Conservation (phyloP, 2,113 vertebrate species). For the Salvelinus fontinalis region DNA sequence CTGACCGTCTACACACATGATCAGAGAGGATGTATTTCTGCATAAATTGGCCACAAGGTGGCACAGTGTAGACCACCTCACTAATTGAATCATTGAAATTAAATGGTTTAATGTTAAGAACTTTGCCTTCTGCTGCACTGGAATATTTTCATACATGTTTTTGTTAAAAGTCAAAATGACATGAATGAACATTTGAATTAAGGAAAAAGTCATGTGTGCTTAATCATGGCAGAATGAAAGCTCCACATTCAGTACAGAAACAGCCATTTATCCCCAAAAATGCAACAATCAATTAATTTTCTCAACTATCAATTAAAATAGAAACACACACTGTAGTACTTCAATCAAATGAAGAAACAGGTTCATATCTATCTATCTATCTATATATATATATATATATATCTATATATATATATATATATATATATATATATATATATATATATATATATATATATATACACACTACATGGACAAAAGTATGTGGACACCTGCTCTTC, state of each 20-base stretch:
- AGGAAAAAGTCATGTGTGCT: background rate
- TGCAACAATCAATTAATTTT: background rate
- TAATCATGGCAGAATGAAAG: background rate
- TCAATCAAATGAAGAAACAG: too few relatives aligned
- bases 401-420: too few relatives aligned
- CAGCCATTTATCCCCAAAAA: too few relatives aligned
- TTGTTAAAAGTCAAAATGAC: background rate
- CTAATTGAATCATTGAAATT: background rate
- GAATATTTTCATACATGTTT: background rate
- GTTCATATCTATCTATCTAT: too few relatives aligned
- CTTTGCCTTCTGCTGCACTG: background rate
- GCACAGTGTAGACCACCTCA: constrained; percentile 24
- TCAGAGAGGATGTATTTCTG: background rate
- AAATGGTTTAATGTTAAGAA: background rate
- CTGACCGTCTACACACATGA: background rate
- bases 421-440: too few relatives aligned
- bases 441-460: too few relatives aligned
- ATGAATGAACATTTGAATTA: background rate
- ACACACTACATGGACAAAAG: too few relatives aligned
- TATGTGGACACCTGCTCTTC: too few relatives aligned
- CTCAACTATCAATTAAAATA: background rate
- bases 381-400: too few relatives aligned
- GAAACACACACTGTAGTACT: background rate
- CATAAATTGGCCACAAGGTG: constrained; percentile 57
- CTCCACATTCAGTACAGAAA: too few relatives aligned